Evolutionary conservation across 2,888 invertebrate species (phyloP), one percentile per base, ranked within the genome.

Genomic region (Scaptomyza tumidula): DNA sequence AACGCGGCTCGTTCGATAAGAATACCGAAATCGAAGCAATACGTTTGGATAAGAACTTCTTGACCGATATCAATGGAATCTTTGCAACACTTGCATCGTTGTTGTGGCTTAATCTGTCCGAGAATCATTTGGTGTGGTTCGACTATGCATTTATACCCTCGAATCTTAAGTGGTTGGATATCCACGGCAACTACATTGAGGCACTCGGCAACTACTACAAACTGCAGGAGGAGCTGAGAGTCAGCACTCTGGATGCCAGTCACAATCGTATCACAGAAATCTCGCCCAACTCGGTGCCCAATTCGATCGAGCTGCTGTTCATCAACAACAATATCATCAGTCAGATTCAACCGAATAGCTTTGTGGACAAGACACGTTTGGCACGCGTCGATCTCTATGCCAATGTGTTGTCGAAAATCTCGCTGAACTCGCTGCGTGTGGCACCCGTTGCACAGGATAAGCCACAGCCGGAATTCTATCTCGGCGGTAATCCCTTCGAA

Each of bases 51-150:
- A 96, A 96, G 69, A 98, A 98, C 92, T 96, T 95, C 90, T 93
- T 98, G 80, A 95, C 96, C 52, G 97, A 98, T 91, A 96, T 98
- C 88, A 97, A 98, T 92, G 97, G 97, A 14, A 96, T 97, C 67
- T 97, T 98, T 90, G 95, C 97, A 37, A 96, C 97, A 64, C 93
- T 98, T 31, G 95, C 96, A n/a, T 96, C 96, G 78, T 93, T 98
- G 68, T 93, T 97, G 89, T 96, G 97, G 96, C 93, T 98, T 65
- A 98, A 98, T 92, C 93, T 98, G 55, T 97, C 97, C 43, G 97
- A 97, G 93, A 98, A 98, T 93, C 97, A 97, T 93, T 93, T 98
- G 89, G 96, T 96, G 81, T 97, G 97, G 97, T 98, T 98, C 92
- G 98, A 98, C 92, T 98, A 97, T 91, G 97, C 97, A 57, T 97